Percentiles rank a stretch among this genome's conserved stretches.
These are phyloP conservation scores for Perccottus glenii DNA, from an alignment of 2,113 vertebrate species.

Conservation along the genomic window DNA sequence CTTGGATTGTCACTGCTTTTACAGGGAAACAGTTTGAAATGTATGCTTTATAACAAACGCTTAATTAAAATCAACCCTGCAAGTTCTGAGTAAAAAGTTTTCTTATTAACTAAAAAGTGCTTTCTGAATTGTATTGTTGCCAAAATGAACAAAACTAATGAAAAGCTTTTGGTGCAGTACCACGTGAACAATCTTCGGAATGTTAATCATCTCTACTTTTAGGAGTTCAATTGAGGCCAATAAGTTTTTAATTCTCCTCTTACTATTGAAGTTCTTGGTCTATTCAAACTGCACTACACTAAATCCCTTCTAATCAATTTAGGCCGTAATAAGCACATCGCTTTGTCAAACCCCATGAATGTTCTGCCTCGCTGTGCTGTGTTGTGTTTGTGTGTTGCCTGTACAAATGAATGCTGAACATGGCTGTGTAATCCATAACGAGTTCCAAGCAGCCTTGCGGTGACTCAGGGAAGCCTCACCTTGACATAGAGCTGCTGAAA, in stretches of 20 bases:
- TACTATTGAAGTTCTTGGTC: not conserved
- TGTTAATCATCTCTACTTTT: slow-evolving; percentile 4
- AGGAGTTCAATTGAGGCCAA: not conserved
- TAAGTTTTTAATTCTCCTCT: slow-evolving; percentile 5
- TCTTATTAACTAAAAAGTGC: too few species aligned
- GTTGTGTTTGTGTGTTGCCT: not conserved
- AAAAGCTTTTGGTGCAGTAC: not conserved
- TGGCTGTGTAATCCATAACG: slow-evolving; percentile 8
- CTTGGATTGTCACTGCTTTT: too few species aligned
- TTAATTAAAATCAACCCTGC: too few species aligned
- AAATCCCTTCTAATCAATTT: not conserved
- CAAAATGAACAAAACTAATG: not conserved
- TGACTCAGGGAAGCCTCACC: slow-evolving; percentile 74
- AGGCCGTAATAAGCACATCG: not conserved
- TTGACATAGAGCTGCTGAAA: slow-evolving; percentile 98
- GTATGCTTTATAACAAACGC: too few species aligned
- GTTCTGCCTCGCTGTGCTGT: not conserved
- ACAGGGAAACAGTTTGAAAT: too few species aligned
- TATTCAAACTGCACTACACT: not conserved
- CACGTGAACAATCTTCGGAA: not conserved
- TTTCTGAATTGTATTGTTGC: too few species aligned
- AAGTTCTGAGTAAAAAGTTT: too few species aligned
- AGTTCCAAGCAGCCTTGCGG: not conserved
- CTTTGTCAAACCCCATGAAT: not conserved
- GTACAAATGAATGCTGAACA: not conserved